These are phyloP conservation scores for Phaethornis superciliosus DNA, from an alignment of 2,113 vertebrate species.

Conservation along the genomic window DNA sequence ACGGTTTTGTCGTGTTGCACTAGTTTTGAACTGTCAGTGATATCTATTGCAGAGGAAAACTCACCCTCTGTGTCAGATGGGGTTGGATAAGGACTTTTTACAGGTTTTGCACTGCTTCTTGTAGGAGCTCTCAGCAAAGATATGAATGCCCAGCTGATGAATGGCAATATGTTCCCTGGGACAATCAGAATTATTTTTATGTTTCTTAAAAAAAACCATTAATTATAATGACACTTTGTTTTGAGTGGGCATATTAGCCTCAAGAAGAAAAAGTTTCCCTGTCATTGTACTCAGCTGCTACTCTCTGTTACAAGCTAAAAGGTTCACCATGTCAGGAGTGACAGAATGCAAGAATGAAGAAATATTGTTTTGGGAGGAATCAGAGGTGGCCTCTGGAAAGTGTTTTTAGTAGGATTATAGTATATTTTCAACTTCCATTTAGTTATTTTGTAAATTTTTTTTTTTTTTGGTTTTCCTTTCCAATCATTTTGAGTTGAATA, in stretches of 20 bases:
- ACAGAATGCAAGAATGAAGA: neutral
- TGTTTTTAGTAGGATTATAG: neutral
- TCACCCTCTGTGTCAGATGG: neutral
- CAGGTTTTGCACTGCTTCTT: neutral
- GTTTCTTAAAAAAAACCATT: neutral
- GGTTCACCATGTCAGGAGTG: neutral
- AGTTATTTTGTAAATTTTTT: neutral
- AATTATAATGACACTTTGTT: neutral
- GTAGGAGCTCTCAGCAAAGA: neutral
- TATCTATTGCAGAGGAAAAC: neutral
- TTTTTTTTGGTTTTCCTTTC: neutral
- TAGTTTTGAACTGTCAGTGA: neutral
- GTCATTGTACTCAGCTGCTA: neutral
- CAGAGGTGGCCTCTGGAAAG: neutral
- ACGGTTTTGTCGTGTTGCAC: neutral
- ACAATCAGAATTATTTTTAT: neutral
- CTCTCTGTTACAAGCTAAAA: neutral
- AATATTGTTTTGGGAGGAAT: neutral
- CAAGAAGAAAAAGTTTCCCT: neutral
- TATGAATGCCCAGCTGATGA: neutral
- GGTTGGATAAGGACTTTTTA: neutral
- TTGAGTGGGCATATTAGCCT: neutral
- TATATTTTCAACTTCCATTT: slow-evolving; percentile 14
- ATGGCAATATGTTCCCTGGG: neutral
- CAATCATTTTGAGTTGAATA: slow-evolving; percentile 3